These are phyloP conservation scores for Bugula neritina DNA, from an alignment of 2,888 invertebrate genomes.

Conservation along the genomic window DNA sequence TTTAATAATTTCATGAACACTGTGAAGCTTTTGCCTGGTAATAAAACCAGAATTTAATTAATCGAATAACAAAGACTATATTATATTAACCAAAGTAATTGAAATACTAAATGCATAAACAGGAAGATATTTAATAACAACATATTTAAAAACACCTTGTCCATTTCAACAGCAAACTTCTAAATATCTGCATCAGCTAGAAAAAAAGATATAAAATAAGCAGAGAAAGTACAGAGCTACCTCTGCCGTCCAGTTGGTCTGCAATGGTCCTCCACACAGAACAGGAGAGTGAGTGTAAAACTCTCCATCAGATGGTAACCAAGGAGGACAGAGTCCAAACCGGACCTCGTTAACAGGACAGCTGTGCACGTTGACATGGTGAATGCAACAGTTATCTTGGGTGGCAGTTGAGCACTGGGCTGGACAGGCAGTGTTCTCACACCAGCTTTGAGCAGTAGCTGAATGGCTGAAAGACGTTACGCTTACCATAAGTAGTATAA, in stretches of 20 bases:
- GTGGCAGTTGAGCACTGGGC: conserved; percentile 31
- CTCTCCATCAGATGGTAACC: conserved; percentile 39
- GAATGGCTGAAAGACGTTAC: conserved; percentile 31
- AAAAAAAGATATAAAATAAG: no score
- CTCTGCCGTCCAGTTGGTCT: conserved; percentile 38
- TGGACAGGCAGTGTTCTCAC: conserved; percentile 39
- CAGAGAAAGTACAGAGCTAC: no score
- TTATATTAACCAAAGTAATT: not conserved
- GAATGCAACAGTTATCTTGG: conserved; percentile 40
- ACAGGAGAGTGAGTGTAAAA: conserved; percentile 42
- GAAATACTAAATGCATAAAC: not conserved
- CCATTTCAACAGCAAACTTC: no score
- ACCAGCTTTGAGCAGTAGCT: conserved; percentile 38
- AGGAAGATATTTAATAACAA: not conserved
- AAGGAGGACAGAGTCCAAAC: conserved; percentile 41
- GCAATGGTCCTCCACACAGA: conserved; percentile 35
- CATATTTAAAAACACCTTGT: no score
- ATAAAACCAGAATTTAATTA: no score
- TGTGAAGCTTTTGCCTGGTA: no score
- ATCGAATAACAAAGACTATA: no score
- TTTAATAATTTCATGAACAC: no score
- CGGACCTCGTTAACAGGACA: conserved; percentile 35
- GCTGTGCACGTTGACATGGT: conserved; percentile 40
- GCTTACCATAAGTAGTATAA: not conserved
- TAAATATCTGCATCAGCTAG: no score